These are phyloP conservation scores for Hyperoplus immaculatus DNA, from an alignment of 2,797 vertebrate genomes.

Conservation along the genomic window DNA sequence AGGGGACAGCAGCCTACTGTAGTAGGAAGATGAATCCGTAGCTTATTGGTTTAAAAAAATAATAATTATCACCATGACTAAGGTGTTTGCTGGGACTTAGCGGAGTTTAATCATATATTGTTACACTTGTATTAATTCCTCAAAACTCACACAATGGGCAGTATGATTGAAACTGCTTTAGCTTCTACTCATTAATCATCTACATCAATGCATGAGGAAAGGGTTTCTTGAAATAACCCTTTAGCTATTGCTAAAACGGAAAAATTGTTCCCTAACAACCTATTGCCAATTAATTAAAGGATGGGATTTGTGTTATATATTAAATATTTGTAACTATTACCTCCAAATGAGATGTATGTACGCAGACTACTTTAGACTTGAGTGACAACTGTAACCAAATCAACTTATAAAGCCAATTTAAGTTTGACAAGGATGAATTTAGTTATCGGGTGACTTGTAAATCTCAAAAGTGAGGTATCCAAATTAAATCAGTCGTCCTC, in stretches of 20 bases:
- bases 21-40: constrained; percentile 18
- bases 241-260: constrained; percentile 53
- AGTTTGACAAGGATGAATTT: constrained; percentile 9
- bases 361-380: constrained; percentile 1
- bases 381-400: constrained; percentile 40
- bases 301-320: constrained; percentile 34
- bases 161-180: constrained; percentile 58
- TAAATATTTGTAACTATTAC: constrained; percentile 36
- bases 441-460: constrained; percentile 13
- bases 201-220: constrained; percentile 58
- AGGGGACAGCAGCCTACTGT: constrained; percentile 13
- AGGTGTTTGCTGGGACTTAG: constrained; percentile 52
- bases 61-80: constrained; percentile 49
- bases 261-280: constrained; percentile 36
- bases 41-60: constrained; percentile 53
- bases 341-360: constrained; percentile 44
- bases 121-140: constrained; percentile 76
- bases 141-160: constrained; percentile 67
- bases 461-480: constrained; percentile 20
- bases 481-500: constrained; percentile 31
- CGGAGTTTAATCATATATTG: constrained; percentile 72
- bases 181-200: constrained; percentile 69
- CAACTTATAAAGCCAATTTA: constrained; percentile 13
- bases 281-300: constrained; percentile 53
- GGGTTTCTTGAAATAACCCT: constrained; percentile 52